Base-by-base conservation (phyloP, 2,888 invertebrate species). In the Drosophila paranaensis region DNA sequence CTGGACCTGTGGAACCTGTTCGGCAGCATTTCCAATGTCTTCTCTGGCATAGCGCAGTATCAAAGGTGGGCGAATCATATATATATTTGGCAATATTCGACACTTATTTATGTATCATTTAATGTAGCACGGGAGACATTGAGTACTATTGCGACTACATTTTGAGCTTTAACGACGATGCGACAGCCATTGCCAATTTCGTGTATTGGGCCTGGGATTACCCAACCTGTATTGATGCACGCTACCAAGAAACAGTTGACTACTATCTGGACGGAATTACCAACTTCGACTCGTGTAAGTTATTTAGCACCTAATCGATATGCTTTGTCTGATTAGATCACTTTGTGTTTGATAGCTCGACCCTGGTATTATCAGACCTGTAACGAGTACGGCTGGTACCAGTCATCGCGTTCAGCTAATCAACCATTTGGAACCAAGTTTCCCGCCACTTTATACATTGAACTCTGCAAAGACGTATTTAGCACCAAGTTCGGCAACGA, bases 291-390 rank as follows among this genome's bases (percentile, higher is more conserved):
- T 73, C 81, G 48, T 74, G 91, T 91, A 80, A 82, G 84, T 81
- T 30, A 2, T 14, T 9, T 33, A 46, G n/a, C 6, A 46, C 6
- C 9, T 11, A n/a, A 27, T 1, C 20, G 2, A 6, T 27, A n/a
- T 27, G 2, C 13, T 14, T 39, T 16, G 13, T 33, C 30, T 46
- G 30, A 71, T 45, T 60, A n/a, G 1, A 48, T 25, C 4, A 20
- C 6, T 30, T 39, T 37, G 0, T 25, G 2, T n/a, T 35, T 10
- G 3, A 25, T n/a, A 96, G 96, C 94, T 91, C 95, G 96, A 0
- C 94, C 95, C 51, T 97, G 97, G 97, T 94, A 94, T 2, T 97
- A 96, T 91, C 97, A 97, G 93, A 97, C 96, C 0, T 98, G 98
- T 91, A 95, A 95, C 57, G 97, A 98, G 93, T 97, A 95, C 91